Evolutionary conservation across 2,888 invertebrate genomes (phyloP), one percentile per base, ranked within the genome.

Genomic region (Cheilosia pagana): DNA sequence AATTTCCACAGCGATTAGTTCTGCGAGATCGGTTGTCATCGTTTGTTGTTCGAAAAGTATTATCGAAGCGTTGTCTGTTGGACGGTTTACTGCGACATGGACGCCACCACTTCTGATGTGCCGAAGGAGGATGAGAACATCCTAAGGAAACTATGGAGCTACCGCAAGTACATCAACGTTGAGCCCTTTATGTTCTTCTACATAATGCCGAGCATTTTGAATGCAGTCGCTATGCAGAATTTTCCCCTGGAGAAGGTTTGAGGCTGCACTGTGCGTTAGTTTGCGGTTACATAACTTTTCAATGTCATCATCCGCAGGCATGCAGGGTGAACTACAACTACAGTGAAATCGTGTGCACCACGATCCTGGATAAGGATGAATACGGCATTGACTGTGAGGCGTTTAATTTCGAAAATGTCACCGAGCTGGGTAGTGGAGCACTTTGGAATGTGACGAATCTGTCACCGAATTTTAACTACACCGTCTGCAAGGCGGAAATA

Each of bases 141-240:
- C 70, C 63, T 91, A 21, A 89, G 90, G 87, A 91, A 90, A 67
- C 74, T 91, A 8, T 91, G 91, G 91, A 86, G 72, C 19, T 91
- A 89, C 86, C 89, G 91, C 12, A 88, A 88, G 55, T 91, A 91
- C 83, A 82, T 92, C 62, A 89, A 91, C 39, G 89, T 92, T 21
- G 92, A 92, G 86, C 92, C 92, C 1, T 89, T 91, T 50, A 89
- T 91, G 87, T 89, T 91, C 50, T 91, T 91, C 85, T 91, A 91
- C 79, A 86, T 90, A 2, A 90, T 90, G 90, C 91, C 90, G 39
- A 90, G 90, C 52, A 87, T 90, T 8, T 89, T 91, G 55, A 91
- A 90, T 82, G 82, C 87, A 25, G 90, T 92, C 75, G 91, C 91
- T 57, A 89, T 91, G 86, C 89, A 89, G 86, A 92, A 90, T 86